These are phyloP conservation scores for Diarsia dahlii DNA, from an alignment of 2,888 invertebrate species.

Conservation along the genomic window DNA sequence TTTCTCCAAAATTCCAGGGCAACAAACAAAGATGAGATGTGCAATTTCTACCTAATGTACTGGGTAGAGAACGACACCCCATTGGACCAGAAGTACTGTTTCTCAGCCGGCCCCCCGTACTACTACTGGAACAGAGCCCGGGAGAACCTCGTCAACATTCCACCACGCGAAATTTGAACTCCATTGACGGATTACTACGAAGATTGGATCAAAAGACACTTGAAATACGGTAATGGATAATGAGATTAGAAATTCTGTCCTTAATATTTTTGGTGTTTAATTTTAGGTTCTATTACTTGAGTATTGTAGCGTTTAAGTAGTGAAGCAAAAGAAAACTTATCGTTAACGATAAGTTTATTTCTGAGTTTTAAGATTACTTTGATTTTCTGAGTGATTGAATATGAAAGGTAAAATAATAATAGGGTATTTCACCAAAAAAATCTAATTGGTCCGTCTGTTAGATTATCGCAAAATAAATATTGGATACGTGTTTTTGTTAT, in stretches of 20 bases:
- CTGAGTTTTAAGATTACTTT: not conserved
- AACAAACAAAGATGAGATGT: conserved; percentile 98
- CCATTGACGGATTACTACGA: conserved; percentile 23
- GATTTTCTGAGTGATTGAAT: not conserved
- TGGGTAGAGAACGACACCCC: conserved; percentile 95
- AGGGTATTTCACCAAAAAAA: too few relatives aligned
- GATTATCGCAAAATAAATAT: too few relatives aligned
- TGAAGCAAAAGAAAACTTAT: not conserved
- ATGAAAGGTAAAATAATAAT: not conserved
- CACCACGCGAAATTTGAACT: conserved; percentile 86
- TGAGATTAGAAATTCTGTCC: conserved; percentile 21
- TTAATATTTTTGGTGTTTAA: not conserved
- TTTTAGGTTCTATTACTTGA: conserved; percentile 17
- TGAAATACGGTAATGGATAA: conserved; percentile 53
- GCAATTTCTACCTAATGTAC: conserved; percentile 98
- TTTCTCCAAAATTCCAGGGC: conserved; percentile 87
- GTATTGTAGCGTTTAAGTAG: conserved; percentile 9
- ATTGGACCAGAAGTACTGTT: conserved; percentile 95
- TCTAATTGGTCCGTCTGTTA: too few relatives aligned
- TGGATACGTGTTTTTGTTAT: too few relatives aligned
- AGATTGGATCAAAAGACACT: conserved; percentile 1
- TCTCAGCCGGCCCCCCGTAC: conserved; percentile 95
- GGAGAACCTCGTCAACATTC: conserved; percentile 93
- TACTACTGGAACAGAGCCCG: conserved; percentile 95
- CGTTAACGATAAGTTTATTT: too few relatives aligned